Base-by-base conservation (phyloP, 1,140 invertebrate species). In the Anastatus disparis region DNA sequence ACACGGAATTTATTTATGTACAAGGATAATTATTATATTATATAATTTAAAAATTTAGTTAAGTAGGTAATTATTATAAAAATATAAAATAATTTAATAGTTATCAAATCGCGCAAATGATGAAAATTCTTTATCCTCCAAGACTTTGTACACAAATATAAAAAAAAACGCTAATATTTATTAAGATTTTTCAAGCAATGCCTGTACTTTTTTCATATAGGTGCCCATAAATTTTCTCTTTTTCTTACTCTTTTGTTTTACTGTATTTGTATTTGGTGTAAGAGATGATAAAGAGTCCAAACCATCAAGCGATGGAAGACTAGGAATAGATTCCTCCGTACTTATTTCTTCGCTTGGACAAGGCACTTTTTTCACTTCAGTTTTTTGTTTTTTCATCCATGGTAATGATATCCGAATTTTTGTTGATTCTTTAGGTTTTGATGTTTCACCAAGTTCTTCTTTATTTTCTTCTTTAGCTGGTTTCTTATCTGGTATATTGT, bases 241-340 rank as follows among this genome's bases (percentile, higher is more conserved):
- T 59, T 58, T 74, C 15, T 62, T 53, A 38, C 42, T 70, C 48
- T 63, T 59, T 20, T 50, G n/a, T 44, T 46, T 71, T 46, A 22
- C 35, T 2, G 48, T 17, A 20, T 40, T 48, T 61, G 24, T 29
- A 20, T 17, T 29, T n/a, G 6, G 55, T 15, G 50, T 48, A 8
- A 68, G 8, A 3, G 63, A 48, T 53, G 66, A 53, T 35, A 77
- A 42, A 9, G 44, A 42, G 40, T 75, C 71, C 22, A 77, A 31
- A 38, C 72, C 70, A 40, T 73, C 71, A 46, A 77, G 59, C 17
- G 76, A 73, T 38, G 76, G 76, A 22, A 75, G 66, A 46, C 22
- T 61, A 27, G 62, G 46, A 29, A 67, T 64, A 27, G 22, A 35
- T 40, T 72, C 59, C 38, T 10, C 26, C 52, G 26, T n/a, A 40